Evolutionary conservation across 2,797 vertebrate genomes (phyloP).

Genomic region (Coregonus ussuriensis): DNA sequence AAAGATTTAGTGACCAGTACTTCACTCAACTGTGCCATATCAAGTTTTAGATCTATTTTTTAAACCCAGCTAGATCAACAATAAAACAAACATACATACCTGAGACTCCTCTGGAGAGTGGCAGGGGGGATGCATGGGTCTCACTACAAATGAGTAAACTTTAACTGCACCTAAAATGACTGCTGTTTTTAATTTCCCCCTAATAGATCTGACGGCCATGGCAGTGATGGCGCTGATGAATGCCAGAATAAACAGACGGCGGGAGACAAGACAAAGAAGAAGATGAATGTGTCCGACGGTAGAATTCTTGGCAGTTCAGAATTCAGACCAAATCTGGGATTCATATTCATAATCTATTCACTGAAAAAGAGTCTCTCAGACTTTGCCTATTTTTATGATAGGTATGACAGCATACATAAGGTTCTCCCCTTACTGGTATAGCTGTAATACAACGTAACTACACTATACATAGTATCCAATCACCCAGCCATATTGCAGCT

Average conservation of each 20-base stretch:
- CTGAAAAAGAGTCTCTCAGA: constrained; percentile 23
- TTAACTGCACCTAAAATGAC: constrained; percentile 71
- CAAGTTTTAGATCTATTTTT: no score
- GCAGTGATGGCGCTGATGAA: constrained; percentile 73
- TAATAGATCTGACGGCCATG: constrained; percentile 66
- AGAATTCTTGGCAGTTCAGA: constrained; percentile 60
- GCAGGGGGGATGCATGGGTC: constrained; percentile 43
- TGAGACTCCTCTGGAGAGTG: constrained; percentile 36
- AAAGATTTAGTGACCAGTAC: no score
- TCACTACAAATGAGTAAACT: constrained; percentile 68
- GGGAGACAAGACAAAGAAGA: constrained; percentile 74
- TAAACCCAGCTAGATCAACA: neutral
- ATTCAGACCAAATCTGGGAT: constrained; percentile 59
- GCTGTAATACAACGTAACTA: no score
- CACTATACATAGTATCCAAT: no score
- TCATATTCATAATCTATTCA: constrained; percentile 53
- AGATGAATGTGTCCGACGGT: constrained; percentile 73
- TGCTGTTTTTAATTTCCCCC: constrained; percentile 77
- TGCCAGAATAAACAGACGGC: constrained; percentile 77
- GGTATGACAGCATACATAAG: constrained; percentile 17
- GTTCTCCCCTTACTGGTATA: constrained; percentile 18
- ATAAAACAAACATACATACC: neutral
- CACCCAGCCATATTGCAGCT: no score
- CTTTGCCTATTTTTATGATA: neutral
- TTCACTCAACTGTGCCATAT: no score